Evolutionary conservation across 1,140 invertebrate species (phyloP), one percentile per base, ranked within the genome.

Genomic region (Trypoxylus dichotomus): DNA sequence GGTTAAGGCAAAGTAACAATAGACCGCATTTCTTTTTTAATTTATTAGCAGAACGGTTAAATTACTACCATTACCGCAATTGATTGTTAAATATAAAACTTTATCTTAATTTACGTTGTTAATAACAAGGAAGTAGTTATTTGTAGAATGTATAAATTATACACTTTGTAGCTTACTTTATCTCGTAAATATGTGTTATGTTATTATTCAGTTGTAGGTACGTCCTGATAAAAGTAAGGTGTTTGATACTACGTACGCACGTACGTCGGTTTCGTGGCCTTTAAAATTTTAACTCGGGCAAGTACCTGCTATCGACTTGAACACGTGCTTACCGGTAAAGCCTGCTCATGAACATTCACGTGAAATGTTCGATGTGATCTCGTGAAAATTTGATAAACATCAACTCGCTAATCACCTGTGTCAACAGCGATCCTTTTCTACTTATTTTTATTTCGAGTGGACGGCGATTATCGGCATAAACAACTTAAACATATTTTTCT

Each of bases 301-400:
- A 58, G 7, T 58, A 58, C 47, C 47, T 58, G 15, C 47, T 6
- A 21, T 21, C 5, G 15, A 58, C 47, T 58, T 58, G 47, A 58
- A 58, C 47, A 58, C 60, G 60, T 63, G 60, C 25, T 21, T 13
- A 24, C 21, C 60, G 3, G 3, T 19, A 24, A 58, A 63, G 60
- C 21, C 8, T 63, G 19, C 60, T 19, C 60, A 63, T 63, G 60
- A 63, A 63, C 60, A 24, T 63, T 63, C 60, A 63, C n/a, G 47
- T 58, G 47, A 58, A 58, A 13, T 5, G 5, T 19, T 58, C 7
- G 5, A 21, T 19, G 5, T 13, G 21, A 58, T 58, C 47, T 58
- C 47, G 47, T 58, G 47, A 58, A 58, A n/a, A 21, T 11, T 58
- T 19, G 47, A 58, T 37, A 58, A 58, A 8, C 47, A 58, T 58